Evolutionary conservation across 2,888 invertebrate species (phyloP), one percentile per base, ranked within the genome.

Genomic region (Drosophila rubida): DNA sequence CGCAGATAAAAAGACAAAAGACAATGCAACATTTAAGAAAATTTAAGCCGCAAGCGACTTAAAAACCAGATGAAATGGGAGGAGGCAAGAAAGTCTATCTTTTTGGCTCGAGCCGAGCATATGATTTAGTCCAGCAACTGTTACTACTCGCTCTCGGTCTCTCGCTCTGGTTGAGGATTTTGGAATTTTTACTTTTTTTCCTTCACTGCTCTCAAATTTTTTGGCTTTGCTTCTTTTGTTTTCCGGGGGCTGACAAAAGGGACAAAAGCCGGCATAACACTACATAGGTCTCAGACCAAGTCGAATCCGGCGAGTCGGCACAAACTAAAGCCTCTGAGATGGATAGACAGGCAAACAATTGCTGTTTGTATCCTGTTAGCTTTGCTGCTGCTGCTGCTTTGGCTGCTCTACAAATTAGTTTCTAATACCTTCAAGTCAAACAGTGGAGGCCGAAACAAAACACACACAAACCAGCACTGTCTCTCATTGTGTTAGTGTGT

Each of bases 391-490:
- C 73, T 78, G 57, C 69, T 80, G 73, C 73, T 78, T 55, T 61
- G 61, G 74, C 48, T 69, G 66, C 66, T 70, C 63, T 69, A 87
- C 87, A 85, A 85, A 85, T 85, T 85, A 85, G 84, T 88, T 88
- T 88, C 89, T 88, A 85, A 85, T 85, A 85, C 89, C 84, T 88
- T 84, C 79, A 88, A 84, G 88, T 88, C 84, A 84, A 84, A 88
- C 83, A 86, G 66, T 64, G 69, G 61, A 64, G 60, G 59, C 80
- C 55, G 65, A 80, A 78, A 51, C 64, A 81, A 79, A 64, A 61
- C 37, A 54, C 41, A 55, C 23, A 32, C 53, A 75, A 44, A 70
- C 35, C 75, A 75, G 59, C 54, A 32, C 22, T 55, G 59, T 41
- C 46, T n/a, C n/a, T 64, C 32, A 32, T 49, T 41, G 14, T 42